Evolutionary conservation across 2,113 vertebrate genomes (phyloP).

Genomic region (Dendropsophus ebraccatus): DNA sequence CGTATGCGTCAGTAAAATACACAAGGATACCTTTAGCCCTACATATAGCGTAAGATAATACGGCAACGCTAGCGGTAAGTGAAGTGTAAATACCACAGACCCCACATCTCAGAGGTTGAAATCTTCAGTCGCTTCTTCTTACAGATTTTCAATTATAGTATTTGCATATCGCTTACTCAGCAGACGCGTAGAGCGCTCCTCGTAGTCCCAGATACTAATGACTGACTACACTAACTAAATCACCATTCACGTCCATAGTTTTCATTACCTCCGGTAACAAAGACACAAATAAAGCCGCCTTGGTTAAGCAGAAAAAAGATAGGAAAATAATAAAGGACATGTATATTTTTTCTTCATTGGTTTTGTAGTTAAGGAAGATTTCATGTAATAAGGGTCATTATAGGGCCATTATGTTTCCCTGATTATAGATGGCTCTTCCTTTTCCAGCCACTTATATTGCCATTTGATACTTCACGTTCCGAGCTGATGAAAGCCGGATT

Average conservation of each 20-base stretch:
- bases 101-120: neutral
- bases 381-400: neutral
- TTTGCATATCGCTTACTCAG: neutral
- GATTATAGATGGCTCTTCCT: neutral
- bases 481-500: neutral
- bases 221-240: neutral
- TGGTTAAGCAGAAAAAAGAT: neutral
- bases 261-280: neutral
- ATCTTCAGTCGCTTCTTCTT: neutral
- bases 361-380: neutral
- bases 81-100: neutral
- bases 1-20: neutral
- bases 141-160: neutral
- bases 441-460: neutral
- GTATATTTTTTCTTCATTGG: neutral
- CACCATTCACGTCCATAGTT: neutral
- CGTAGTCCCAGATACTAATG: neutral
- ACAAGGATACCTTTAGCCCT: neutral
- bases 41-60: neutral
- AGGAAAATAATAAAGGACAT: neutral
- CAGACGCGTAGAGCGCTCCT: neutral
- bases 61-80: too few relatives aligned
- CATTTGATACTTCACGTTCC: neutral
- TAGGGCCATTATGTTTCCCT: neutral
- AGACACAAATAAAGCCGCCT: neutral